Base-by-base conservation (phyloP, 1,140 invertebrate genomes). In the Hyles euphorbiae region DNA sequence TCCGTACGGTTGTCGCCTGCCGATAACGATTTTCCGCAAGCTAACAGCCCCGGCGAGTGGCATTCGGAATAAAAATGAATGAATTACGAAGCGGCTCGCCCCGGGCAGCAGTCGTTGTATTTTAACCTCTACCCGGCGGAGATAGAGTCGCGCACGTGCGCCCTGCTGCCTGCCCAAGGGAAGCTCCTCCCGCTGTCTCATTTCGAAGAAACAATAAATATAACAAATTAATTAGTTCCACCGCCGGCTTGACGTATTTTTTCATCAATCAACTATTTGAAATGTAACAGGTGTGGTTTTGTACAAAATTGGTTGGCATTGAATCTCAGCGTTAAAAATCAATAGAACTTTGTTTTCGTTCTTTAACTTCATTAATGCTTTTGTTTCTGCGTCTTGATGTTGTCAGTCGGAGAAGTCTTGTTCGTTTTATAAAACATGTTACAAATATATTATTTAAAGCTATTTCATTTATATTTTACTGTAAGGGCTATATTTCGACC, bases 71-170 rank as follows among this genome's bases (percentile, higher is more conserved):
- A 74, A 72, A 72, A 81, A 74, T 80, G 69, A 73, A 82, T 76
- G 79, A 72, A 78, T 81, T 74, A 74, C 69, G 56, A 68, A 69
- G 66, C 60, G 63, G 60, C 63, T 61, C 55, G 55, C 61, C 65
- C 60, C 44, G 64, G 63, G 61, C 55, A 56, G 54, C 56, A 53
- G 66, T 54, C 61, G 60, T 76, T 79, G 74, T 76, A 76, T 74
- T 80, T 76, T 81, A 81, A 82, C 71, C 80, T 78, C 67, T 79
- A 75, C 59, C 56, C 63, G 65, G 63, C 63, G 61, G 72, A 67
- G 61, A 78, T 78, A 80, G 63, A 72, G 77, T 70, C 70, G 76
- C 72, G 77, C 83, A 84, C 80, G 80, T 86, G 78, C 76, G 70
- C 74, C 77, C 66, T 75, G 74, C 63, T 74, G 61, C 67, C 56